These are phyloP conservation scores for Brachynemurus nebulosus DNA, from an alignment of 2,888 invertebrate genomes.

Conservation along the genomic window DNA sequence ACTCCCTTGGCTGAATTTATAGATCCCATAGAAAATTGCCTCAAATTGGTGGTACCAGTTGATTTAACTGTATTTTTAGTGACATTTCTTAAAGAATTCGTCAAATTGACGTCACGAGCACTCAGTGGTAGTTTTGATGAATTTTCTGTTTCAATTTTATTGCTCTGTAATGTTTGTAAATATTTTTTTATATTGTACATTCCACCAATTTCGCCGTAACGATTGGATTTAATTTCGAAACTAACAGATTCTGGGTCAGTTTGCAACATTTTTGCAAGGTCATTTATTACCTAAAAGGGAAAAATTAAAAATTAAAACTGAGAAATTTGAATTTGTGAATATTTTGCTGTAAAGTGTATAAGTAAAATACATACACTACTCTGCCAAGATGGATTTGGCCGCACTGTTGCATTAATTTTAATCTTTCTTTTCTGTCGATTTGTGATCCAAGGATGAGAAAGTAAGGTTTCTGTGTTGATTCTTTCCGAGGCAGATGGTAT, in stretches of 20 bases:
- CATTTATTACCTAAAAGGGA: constrained; percentile 29
- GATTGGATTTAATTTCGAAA: constrained; percentile 37
- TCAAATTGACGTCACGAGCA: too few species aligned
- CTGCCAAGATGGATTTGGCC: constrained; percentile 26
- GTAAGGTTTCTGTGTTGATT: constrained; percentile 41
- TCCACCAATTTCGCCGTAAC: constrained; percentile 42
- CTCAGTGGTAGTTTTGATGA: too few species aligned
- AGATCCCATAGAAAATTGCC: too few species aligned
- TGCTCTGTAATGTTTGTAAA: not conserved
- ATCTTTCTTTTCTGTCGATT: constrained; percentile 36
- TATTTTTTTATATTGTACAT: constrained; percentile 42
- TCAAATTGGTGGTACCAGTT: too few species aligned
- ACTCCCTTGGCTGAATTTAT: too few species aligned
- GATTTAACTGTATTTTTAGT: too few species aligned
- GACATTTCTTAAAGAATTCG: too few species aligned
- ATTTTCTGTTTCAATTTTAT: too few species aligned
- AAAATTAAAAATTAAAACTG: not conserved
- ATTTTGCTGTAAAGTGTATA: not conserved
- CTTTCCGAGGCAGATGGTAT: constrained; percentile 39
- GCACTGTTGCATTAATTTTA: constrained; percentile 35
- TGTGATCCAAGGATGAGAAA: constrained; percentile 44
- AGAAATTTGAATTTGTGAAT: not conserved
- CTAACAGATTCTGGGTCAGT: constrained; percentile 33
- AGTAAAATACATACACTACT: constrained; percentile 3
- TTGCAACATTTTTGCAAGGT: constrained; percentile 37